phyloP scores from a whole-genome alignment of 2,113 vertebrate species.

The Tragelaphus buxtoni region DNA sequence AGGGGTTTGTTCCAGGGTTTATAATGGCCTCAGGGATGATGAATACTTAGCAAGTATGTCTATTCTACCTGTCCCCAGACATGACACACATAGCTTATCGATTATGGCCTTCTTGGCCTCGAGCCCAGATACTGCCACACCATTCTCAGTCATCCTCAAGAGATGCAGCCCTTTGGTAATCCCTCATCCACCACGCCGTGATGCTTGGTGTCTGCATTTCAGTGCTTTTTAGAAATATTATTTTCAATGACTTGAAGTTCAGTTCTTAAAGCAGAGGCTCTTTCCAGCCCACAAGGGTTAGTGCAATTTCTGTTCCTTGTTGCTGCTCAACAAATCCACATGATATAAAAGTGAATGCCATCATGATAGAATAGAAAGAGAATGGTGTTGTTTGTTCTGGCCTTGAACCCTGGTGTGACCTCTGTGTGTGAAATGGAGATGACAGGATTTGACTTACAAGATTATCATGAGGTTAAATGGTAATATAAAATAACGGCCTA shows the following conservation, averaged over 20 bases:
- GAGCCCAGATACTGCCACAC: not conserved
- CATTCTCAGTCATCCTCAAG: not conserved
- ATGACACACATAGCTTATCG: not conserved
- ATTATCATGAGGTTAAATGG: not conserved
- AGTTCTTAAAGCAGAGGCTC: not conserved
- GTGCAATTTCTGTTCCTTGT: not conserved
- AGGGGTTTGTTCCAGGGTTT: not conserved
- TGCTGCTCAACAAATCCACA: not conserved
- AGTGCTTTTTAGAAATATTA: not conserved
- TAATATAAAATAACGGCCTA: not conserved
- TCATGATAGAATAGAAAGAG: not conserved
- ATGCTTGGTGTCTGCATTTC: not conserved
- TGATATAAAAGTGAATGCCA: not conserved
- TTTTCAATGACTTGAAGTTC: not conserved
- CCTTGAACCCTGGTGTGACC: not conserved
- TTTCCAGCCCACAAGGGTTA: not conserved
- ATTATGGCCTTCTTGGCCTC: not conserved
- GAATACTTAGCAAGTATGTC: not conserved
- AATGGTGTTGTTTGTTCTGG: not conserved
- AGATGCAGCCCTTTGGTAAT: not conserved
- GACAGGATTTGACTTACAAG: not conserved
- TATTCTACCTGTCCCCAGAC: not conserved
- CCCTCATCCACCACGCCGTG: not conserved
- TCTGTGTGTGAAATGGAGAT: not conserved
- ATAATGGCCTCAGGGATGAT: not conserved